Conservation (phyloP, 2,888 invertebrate species). For the Melanostoma mellinum region DNA sequence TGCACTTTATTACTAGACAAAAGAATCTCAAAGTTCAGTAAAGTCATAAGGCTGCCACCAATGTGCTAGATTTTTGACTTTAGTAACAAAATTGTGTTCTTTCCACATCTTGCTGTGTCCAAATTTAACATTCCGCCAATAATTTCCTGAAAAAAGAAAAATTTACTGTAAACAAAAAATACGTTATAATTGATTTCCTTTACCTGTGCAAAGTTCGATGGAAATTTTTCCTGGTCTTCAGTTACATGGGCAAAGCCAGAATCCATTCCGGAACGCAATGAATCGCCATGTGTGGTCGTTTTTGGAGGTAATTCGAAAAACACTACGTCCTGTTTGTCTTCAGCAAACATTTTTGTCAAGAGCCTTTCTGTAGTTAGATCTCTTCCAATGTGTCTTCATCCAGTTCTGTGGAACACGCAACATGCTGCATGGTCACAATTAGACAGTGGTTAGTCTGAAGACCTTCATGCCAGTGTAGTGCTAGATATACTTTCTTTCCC, state of each 20-base stretch:
- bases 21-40: slow-evolving; percentile 74
- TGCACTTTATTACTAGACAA: no score
- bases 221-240: slow-evolving; percentile 94
- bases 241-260: slow-evolving; percentile 98
- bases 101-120: slow-evolving; percentile 89
- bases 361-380: slow-evolving; percentile 89
- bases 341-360: slow-evolving; percentile 90
- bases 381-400: slow-evolving; percentile 98
- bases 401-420: slow-evolving; percentile 89
- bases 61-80: slow-evolving; percentile 88
- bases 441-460: slow-evolving; percentile 93
- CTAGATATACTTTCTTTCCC: slow-evolving; percentile 91
- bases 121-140: slow-evolving; percentile 97
- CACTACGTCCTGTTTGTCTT: slow-evolving; percentile 89
- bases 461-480: slow-evolving; percentile 91
- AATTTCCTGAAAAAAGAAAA: slow-evolving; percentile 87
- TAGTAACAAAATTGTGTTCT: slow-evolving; percentile 83
- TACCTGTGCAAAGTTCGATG: slow-evolving; percentile 94
- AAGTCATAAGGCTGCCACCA: slow-evolving; percentile 88
- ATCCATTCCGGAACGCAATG: slow-evolving; percentile 93
- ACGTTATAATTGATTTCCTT: slow-evolving; percentile 70
- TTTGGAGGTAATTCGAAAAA: slow-evolving; percentile 93
- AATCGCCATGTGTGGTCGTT: slow-evolving; percentile 91
- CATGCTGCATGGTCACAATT: slow-evolving; percentile 92
- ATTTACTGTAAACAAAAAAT: slow-evolving; percentile 47